Conservation (phyloP, 1,140 invertebrate species). For the Tetramorium alpestre region DNA sequence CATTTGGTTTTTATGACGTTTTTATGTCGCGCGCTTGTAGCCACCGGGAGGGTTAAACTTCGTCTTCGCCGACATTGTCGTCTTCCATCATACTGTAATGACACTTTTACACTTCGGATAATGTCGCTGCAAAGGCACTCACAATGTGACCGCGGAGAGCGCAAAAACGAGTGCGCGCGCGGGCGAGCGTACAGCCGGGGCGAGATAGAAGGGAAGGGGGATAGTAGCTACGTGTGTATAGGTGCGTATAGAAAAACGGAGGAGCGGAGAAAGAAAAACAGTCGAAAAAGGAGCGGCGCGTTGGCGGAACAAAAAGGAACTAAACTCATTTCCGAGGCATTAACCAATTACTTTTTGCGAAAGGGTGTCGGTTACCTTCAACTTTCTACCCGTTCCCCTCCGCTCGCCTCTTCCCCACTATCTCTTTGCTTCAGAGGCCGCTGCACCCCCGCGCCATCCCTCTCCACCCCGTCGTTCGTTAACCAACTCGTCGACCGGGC, state of each 20-base stretch:
- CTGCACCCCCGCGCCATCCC: slow-evolving; percentile 56
- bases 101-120: slow-evolving; percentile 77
- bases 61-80: slow-evolving; percentile 42
- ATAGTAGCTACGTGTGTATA: neutral
- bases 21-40: neutral
- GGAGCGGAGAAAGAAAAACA: slow-evolving; percentile 56
- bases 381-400: slow-evolving; percentile 65
- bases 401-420: slow-evolving; percentile 47
- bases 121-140: slow-evolving; percentile 73
- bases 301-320: slow-evolving; percentile 81
- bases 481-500: slow-evolving; percentile 67
- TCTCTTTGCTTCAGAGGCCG: slow-evolving; percentile 50
- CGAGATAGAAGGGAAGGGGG: neutral
- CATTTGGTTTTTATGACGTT: slow-evolving; percentile 28
- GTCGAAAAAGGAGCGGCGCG: slow-evolving; percentile 76
- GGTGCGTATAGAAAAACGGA: slow-evolving; percentile 61
- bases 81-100: slow-evolving; percentile 68
- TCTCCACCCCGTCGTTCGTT: slow-evolving; percentile 65
- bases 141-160: slow-evolving; percentile 72
- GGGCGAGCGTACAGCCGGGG: neutral
- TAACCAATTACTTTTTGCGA: slow-evolving; percentile 85
- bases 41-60: slow-evolving; percentile 14
- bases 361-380: slow-evolving; percentile 83
- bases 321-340: slow-evolving; percentile 86
- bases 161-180: slow-evolving; percentile 70